Evolutionary conservation across 1,140 invertebrate species (phyloP).

Genomic region (Drosophila nikananu): DNA sequence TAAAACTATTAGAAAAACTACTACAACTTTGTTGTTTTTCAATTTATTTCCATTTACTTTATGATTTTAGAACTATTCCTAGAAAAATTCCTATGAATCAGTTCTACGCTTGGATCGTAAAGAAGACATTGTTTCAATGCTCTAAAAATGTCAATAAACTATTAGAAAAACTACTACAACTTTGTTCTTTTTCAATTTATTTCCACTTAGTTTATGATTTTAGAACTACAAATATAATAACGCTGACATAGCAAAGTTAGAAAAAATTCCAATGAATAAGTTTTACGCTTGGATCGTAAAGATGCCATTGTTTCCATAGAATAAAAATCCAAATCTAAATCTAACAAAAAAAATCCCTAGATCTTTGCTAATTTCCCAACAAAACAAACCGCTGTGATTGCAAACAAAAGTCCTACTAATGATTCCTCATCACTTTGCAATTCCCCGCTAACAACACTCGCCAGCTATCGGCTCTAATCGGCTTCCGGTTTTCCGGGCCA

Average conservation of each 20-base stretch:
- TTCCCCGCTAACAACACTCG: neutral
- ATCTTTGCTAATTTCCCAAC: too few relatives aligned
- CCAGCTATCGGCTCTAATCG: neutral
- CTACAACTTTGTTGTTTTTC: neutral
- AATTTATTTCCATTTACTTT: neutral
- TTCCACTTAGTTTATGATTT: neutral
- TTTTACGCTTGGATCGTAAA: too few relatives aligned
- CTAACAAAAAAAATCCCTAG: neutral
- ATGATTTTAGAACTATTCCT: neutral
- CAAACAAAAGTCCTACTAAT: neutral
- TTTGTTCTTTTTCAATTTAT: neutral
- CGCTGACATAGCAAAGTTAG: neutral
- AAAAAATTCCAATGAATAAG: neutral
- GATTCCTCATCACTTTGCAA: neutral
- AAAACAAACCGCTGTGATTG: neutral
- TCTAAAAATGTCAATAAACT: too few relatives aligned
- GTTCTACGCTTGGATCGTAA: too few relatives aligned
- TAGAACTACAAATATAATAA: neutral
- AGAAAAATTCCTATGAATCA: neutral
- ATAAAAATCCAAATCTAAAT: too few relatives aligned
- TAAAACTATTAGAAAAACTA: neutral
- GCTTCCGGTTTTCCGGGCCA: constrained; percentile 12
- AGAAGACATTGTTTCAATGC: too few relatives aligned
- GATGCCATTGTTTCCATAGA: too few relatives aligned
- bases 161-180: neutral